Base-by-base conservation (phyloP, 2,797 vertebrate species). In the Selene dorsalis region DNA sequence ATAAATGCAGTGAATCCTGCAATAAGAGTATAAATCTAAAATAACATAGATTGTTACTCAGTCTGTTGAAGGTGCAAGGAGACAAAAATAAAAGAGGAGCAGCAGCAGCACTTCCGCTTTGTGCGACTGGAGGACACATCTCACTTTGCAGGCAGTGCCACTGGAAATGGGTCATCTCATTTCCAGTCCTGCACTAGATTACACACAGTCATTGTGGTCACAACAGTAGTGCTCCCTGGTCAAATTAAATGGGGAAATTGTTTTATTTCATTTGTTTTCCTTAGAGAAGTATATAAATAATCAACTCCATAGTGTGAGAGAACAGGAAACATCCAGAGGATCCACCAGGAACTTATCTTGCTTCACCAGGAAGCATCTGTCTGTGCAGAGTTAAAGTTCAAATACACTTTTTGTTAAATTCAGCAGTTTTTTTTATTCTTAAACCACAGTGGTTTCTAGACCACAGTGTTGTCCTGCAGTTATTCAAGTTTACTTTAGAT, bases 351-450 rank as follows among this genome's bases (percentile, higher is more conserved):
- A 81, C 76, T 48, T 45, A 43, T 66, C 63, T 63, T 3, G 0
- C 41, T 75, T 30, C 58, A 66, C 68, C 86, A 84, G 91, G 89
- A 92, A 90, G 82, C 89, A 79, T 88, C 87, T 88, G 90, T 69
- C 45, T 17, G n/a, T n/a, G 9, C 53, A 0, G 26, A 75, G 84
- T 83, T 68, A 63, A 78, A 83, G 80, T 77, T 87, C 68, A 78
- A 7, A 22, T 18, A 22, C 7, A 2, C 2, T 6, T 68, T 41
- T 41, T 55, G 35, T 14, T 8, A 17, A 62, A 68, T 57, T 82
- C 73, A 78, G 70, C 81, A 67, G 45, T 82, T 89, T 83, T 89
- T 83, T 78, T 83, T 79, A 69, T 75, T 75, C 28, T 79, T 69
- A 28, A 63, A 50, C 85, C 58, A 47, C 60, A 4, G 43, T 39